phyloP scores from a whole-genome alignment of 2,797 vertebrate species.

The Tarsius wallacei region DNA sequence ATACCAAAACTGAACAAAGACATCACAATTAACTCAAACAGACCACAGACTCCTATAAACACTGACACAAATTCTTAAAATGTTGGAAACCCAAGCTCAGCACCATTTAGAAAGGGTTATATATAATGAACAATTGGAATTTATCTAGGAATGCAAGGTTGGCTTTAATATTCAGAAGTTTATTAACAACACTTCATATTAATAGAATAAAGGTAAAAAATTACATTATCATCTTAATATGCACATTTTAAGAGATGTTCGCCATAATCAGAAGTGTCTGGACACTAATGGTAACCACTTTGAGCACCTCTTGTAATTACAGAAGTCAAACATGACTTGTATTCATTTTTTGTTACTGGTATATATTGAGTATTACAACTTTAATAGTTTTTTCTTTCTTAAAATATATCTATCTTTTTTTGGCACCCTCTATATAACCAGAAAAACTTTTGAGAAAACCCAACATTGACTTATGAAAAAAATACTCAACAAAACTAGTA shows the following conservation, averaged over 20 bases:
- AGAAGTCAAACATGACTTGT: no score
- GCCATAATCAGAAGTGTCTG: no score
- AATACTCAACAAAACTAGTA: neutral
- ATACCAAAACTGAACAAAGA: neutral
- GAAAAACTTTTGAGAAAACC: conserved; percentile 3
- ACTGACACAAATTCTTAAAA: neutral
- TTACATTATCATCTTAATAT: neutral
- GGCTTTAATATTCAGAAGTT: neutral
- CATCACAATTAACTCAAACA: neutral
- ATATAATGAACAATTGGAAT: conserved; percentile 14
- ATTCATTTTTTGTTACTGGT: no score
- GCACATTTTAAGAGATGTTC: no score
- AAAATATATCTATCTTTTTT: no score
- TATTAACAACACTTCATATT: neutral
- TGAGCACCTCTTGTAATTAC: no score
- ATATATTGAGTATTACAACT: no score
- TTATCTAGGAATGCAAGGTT: conserved; percentile 27
- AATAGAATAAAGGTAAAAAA: neutral
- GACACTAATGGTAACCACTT: no score
- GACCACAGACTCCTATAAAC: neutral
- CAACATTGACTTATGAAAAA: neutral
- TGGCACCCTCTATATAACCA: no score
- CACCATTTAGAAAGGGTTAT: neutral
- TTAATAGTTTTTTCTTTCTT: no score
- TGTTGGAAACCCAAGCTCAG: neutral